A percentile compares a stretch with the other conserved stretches of the same genome.
These are phyloP conservation scores for Baryphthengus martii DNA, from an alignment of 2,113 vertebrate species.

Conservation along the genomic window DNA sequence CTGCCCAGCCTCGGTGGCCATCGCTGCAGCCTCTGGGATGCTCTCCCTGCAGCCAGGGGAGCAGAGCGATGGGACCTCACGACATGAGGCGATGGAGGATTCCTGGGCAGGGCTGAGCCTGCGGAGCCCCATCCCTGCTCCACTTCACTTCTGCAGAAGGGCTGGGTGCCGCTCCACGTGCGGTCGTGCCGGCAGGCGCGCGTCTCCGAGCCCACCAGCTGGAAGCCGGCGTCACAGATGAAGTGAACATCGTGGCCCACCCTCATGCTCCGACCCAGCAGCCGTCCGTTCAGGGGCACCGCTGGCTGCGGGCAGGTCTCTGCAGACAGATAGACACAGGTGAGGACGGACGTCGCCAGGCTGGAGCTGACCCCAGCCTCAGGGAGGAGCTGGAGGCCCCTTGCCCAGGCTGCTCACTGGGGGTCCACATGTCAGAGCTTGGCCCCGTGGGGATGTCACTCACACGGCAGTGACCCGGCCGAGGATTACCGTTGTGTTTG, in stretches of 20 bases:
- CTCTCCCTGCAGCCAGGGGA: not conserved
- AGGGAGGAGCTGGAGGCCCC: not conserved
- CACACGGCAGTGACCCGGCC: rapidly evolving
- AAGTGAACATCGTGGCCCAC: conserved; percentile 83
- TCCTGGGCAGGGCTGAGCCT: rapidly evolving
- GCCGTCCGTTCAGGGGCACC: conserved; percentile 71
- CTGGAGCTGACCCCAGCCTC: rapidly evolving
- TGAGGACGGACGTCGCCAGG: not conserved
- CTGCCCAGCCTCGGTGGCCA: not conserved
- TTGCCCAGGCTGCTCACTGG: not conserved
- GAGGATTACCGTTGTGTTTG: conserved; percentile 72
- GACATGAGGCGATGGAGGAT: not conserved
- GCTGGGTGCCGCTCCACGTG: conserved; percentile 79
- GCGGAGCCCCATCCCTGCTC: rapidly evolving
- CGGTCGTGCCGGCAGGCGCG: conserved; percentile 75
- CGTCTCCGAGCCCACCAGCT: conserved; percentile 78
- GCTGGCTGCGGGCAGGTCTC: conserved; percentile 76
- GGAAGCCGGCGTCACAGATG: conserved; percentile 76
- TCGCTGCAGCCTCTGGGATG: not conserved
- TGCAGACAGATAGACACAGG: not conserved
- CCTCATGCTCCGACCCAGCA: conserved; percentile 71
- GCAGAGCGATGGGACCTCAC: not conserved
- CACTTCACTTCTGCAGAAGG: conserved; percentile 78
- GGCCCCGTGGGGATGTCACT: rapidly evolving
- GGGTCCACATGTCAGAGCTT: rapidly evolving